Evolutionary conservation across 1,140 invertebrate genomes (phyloP).

Genomic region (Meteorus sp.): DNA sequence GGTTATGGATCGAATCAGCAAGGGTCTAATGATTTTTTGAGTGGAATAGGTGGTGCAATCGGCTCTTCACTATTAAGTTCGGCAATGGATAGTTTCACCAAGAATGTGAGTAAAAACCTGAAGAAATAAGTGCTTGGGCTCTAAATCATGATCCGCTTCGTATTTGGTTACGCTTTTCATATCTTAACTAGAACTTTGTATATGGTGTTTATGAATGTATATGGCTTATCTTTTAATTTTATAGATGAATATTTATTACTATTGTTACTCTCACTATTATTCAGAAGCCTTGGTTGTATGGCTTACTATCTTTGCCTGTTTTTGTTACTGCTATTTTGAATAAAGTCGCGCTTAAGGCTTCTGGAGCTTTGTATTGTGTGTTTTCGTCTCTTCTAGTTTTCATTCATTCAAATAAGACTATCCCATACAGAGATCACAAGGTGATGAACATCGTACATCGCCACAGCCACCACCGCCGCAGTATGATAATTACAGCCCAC

Average conservation of each 20-base stretch:
- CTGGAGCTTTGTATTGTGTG: too few species aligned
- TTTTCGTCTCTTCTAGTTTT: not conserved
- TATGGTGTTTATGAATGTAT: too few species aligned
- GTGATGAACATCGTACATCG: conserved; percentile 23
- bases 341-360: too few species aligned
- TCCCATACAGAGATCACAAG: conserved; percentile 35
- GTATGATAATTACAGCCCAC: conserved; percentile 21
- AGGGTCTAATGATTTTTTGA: conserved; percentile 37
- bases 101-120: conserved; percentile 36
- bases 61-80: conserved; percentile 48
- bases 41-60: conserved; percentile 44
- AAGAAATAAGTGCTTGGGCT: conserved; percentile 2
- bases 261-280: too few species aligned
- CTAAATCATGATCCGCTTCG: not conserved
- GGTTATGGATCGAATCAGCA: conserved; percentile 28
- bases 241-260: too few species aligned
- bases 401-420: conserved; percentile 1
- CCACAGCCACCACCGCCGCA: conserved; percentile 21
- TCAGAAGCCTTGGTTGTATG: too few species aligned
- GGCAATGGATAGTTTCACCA: conserved; percentile 47
- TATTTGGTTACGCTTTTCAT: not conserved
- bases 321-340: too few species aligned
- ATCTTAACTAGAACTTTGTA: not conserved
- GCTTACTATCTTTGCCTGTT: too few species aligned
- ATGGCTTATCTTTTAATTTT: too few species aligned